phyloP scores from a whole-genome alignment of 1,140 invertebrate species.

The Caenorhabditis remanei region DNA sequence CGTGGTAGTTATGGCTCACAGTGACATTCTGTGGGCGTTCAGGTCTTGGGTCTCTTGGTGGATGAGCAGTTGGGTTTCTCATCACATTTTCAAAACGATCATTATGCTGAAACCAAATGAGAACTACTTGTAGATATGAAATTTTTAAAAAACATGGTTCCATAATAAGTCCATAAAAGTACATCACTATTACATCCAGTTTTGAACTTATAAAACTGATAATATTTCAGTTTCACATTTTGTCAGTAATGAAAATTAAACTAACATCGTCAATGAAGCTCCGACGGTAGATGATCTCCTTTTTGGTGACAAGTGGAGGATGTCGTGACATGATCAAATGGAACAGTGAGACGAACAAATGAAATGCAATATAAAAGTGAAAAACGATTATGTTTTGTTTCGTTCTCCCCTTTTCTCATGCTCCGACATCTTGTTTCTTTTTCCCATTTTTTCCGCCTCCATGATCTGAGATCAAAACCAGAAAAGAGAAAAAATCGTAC shows the following conservation, averaged over 20 bases:
- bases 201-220: no score
- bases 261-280: constrained; percentile 43
- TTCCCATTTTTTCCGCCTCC: background rate
- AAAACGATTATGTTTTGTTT: constrained; percentile 15
- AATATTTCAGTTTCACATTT: no score
- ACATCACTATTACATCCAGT: no score
- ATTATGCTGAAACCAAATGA: constrained; percentile 5
- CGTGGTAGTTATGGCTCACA: constrained; percentile 1
- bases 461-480: background rate
- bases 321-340: constrained; percentile 18
- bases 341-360: background rate
- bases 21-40: background rate
- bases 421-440: background rate
- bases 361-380: constrained; percentile 3
- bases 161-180: no score
- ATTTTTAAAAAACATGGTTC: no score
- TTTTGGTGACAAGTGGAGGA: constrained; percentile 18
- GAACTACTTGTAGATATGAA: no score
- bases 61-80: constrained; percentile 2
- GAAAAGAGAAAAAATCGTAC: background rate
- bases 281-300: constrained; percentile 28
- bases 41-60: background rate
- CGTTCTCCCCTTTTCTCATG: background rate
- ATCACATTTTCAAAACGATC: constrained; percentile 23
- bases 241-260: background rate